Evolutionary conservation across 2,888 invertebrate genomes (phyloP).

Genomic region (Cryptocephalus moraei): DNA sequence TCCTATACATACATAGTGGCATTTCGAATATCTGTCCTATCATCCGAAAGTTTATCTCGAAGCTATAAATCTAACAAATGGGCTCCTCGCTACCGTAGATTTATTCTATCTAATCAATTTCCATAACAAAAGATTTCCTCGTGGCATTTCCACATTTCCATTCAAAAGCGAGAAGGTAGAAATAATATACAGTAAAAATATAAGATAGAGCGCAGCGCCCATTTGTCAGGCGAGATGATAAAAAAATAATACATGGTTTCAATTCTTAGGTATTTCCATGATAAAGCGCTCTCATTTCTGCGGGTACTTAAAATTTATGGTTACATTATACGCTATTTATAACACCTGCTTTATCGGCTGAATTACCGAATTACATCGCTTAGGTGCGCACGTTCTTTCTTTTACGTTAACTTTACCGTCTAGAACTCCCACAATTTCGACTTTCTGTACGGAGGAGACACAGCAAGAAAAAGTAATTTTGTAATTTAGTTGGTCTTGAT

Average conservation of each 20-base stretch:
- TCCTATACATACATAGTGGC: too few relatives aligned
- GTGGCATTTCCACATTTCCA: neutral
- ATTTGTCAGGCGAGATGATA: constrained; percentile 2
- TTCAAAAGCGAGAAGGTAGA: constrained; percentile 1
- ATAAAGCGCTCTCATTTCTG: constrained; percentile 17
- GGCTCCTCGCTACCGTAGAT: neutral
- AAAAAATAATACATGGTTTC: constrained; percentile 19
- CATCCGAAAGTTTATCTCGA: too few relatives aligned
- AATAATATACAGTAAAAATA: constrained; percentile 2
- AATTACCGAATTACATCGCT: constrained; percentile 22
- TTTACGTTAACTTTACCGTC: too few relatives aligned
- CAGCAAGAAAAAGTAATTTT: too few relatives aligned
- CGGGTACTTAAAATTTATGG: constrained; percentile 21
- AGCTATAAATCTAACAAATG: too few relatives aligned
- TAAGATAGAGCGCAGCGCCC: constrained; percentile 1
- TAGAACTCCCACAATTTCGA: too few relatives aligned
- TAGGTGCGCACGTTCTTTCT: constrained; percentile 6
- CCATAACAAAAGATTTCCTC: constrained; percentile 3
- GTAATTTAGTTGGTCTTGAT: too few relatives aligned
- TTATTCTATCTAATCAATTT: neutral
- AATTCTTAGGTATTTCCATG: constrained; percentile 17
- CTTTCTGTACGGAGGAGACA: too few relatives aligned
- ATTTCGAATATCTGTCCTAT: too few relatives aligned
- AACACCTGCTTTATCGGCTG: constrained; percentile 22
- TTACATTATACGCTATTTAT: constrained; percentile 17